Base-by-base conservation (phyloP, 2,797 vertebrate genomes). In the Amniataba percoides region DNA sequence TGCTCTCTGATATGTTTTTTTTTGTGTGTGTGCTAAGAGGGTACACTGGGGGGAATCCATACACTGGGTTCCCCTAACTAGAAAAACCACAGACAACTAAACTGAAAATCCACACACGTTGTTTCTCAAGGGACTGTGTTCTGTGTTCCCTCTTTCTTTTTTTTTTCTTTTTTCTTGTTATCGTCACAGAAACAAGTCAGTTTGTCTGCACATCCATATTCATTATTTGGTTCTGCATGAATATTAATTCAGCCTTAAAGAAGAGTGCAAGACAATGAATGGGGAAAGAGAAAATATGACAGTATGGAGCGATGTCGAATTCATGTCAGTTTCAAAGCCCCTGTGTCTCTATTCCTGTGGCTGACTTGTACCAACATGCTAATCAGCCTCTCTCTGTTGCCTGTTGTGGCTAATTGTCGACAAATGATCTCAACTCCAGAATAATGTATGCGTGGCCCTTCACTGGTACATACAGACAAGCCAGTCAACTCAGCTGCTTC, bases 401-500 rank as follows among this genome's bases (percentile, higher is more conserved):
- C 89, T 92, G 91, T 93, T 90, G 83, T 78, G 79, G 78, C 89
- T 94, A 93, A 94, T 91, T 94, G 93, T 92, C 82, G 83, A 94
- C 91, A 94, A 92, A 94, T 93, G 84, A 90, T 94, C 84, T 89
- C 86, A 83, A 85, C 92, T 91, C 80, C 71, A 78, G 80, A 87
- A 81, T 94, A 94, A 94, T 92, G 62, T 91, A 94, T 94, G 89
- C 91, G 57, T 74, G 80, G 83, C 82, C 81, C 81, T 87, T 84
- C 69, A 67, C 87, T 78, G 88, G 60, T 61, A 83, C 82, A 82
- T 69, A 80, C 77, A 90, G 68, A 84, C 70, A 51, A 87, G 69
- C 77, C 65, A 85, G 81, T 79, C 83, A 69, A 90, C 80, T 84
- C 73, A 71, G 31, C 83, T 46, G 69, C 71, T 80, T 66, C 68